Evolutionary conservation across 2,113 vertebrate species (phyloP).

Genomic region (Ovis canadensis): DNA sequence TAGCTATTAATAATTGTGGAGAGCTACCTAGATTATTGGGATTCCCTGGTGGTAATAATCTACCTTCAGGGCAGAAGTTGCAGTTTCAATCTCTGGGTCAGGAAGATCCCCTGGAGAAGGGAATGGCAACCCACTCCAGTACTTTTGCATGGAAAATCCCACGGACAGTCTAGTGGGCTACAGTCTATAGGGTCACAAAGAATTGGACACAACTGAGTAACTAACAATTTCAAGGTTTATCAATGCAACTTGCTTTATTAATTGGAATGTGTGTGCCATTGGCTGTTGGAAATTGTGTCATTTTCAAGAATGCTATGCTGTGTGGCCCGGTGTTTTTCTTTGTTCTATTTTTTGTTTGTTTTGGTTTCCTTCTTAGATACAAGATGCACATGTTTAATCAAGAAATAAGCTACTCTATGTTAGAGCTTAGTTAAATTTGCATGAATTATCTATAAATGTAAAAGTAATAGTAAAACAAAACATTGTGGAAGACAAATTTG

Average conservation of each 20-base stretch:
- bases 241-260: background rate
- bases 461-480: background rate
- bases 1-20: background rate
- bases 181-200: background rate
- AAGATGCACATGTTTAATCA: background rate
- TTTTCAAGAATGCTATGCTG: background rate
- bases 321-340: background rate
- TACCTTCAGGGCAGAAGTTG: background rate
- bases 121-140: background rate
- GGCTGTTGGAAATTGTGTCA: background rate
- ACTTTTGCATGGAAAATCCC: background rate
- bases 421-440: background rate
- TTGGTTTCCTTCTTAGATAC: background rate
- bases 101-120: background rate
- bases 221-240: background rate
- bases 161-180: background rate
- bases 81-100: background rate
- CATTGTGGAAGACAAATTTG: background rate
- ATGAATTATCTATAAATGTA: background rate
- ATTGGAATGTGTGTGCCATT: background rate
- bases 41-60: background rate
- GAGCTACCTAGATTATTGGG: background rate
- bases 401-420: background rate
- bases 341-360: background rate
- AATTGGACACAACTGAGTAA: background rate